phyloP scores from a whole-genome alignment of 2,113 vertebrate species.

The Hypanus sabinus region DNA sequence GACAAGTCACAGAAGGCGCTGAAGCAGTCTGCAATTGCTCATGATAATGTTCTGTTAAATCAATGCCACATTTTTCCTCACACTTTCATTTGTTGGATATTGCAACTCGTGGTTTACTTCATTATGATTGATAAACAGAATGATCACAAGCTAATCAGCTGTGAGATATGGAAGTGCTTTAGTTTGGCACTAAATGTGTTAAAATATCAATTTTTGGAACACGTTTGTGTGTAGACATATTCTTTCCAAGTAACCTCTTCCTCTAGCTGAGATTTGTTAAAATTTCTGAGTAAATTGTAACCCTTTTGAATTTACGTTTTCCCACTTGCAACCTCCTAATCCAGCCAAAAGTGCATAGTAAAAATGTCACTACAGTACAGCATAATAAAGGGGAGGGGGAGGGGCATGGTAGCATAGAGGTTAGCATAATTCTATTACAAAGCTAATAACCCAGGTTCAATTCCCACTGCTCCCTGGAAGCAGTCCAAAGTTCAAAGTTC shows the following conservation, averaged over 20 bases:
- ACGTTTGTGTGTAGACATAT: neutral
- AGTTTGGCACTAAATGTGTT: neutral
- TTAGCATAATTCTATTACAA: no score
- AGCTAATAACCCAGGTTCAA: no score
- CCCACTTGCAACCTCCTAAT: neutral
- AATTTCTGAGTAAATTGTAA: neutral
- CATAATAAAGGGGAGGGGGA: neutral
- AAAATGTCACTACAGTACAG: neutral
- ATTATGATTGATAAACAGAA: constrained; percentile 21
- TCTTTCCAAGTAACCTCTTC: neutral
- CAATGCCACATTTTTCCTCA: constrained; percentile 23
- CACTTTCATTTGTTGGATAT: constrained; percentile 22
- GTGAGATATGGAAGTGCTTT: constrained; percentile 25
- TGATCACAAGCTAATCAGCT: constrained; percentile 1
- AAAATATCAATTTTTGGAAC: neutral
- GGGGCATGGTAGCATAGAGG: no score
- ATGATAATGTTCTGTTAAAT: constrained; percentile 17
- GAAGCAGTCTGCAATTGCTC: constrained; percentile 24
- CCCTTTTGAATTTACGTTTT: neutral
- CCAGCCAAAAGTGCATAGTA: neutral
- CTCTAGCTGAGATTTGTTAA: neutral
- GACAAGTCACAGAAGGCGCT: neutral
- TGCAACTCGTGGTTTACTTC: neutral
- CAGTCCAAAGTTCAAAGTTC: no score
- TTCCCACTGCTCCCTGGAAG: no score